Base-by-base conservation (phyloP, 2,113 vertebrate species). In the Microcebus tavaratra region DNA sequence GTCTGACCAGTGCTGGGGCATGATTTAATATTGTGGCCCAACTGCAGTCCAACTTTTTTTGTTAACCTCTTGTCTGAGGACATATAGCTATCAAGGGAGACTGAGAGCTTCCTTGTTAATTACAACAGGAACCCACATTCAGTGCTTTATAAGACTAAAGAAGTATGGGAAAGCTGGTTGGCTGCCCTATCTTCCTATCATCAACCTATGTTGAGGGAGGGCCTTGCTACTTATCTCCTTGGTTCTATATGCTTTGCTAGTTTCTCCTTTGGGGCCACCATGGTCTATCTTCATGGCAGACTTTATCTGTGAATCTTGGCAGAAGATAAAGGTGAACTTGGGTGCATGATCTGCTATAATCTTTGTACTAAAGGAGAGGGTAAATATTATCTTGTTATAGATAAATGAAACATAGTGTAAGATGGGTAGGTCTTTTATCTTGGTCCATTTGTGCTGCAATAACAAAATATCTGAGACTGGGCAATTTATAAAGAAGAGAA, bases 21-120 rank as follows among this genome's bases (percentile, higher is more conserved):
- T 85, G 67, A 98, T 96, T 55, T 55, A 92, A 91, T 98, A 89
- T 96, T 87, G 61, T 82, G 95, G 83, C 48, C 94, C 87, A 97
- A 94, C 67, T 94, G 93, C 68, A 78, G 39, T 97, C 5, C 29
- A 92, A 9, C n/a, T 96, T 70, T 94, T 72, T 94, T 57, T 94
- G 90, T 96, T 91, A 91, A 88, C 81, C 59, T 97, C 75, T 36
- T 61, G 0, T 48, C 13, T 90, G 76, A 97, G 65, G 88, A 75
- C 29, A 17, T 4, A 34, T 36, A 91, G 70, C 50, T 90, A 95
- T 87, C 70, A 91, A 95, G 80, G 96, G 75, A 80, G n/a, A 42
- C 55, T 1, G 73, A 96, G 75, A 81, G 25, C 29, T 29, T 93
- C 82, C 75, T 90, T 88, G 57, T 94, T 94, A 97, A 79, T 93